A percentile compares a stretch with the other conserved stretches of the same genome.
Conservation (phyloP, 1,140 invertebrate genomes). For the Helicoverpa armigera region DNA sequence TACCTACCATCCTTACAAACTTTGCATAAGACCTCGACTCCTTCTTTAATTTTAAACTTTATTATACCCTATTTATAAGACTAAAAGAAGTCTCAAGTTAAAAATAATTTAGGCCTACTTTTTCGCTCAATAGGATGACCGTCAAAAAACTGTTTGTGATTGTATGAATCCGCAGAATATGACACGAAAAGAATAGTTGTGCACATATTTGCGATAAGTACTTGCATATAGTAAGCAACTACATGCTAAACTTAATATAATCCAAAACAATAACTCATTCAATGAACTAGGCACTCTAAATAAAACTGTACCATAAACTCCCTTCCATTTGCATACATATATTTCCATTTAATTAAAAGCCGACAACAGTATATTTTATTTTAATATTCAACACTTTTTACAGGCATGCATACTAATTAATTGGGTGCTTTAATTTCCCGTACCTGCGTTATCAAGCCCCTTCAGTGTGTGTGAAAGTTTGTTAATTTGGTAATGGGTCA, state of each 20-base stretch:
- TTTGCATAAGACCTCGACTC: not conserved
- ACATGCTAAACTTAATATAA: not conserved
- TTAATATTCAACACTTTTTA: conserved; percentile 38
- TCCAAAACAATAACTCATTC: conserved; percentile 6
- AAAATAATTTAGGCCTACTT: too few species aligned
- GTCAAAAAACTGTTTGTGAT: too few species aligned
- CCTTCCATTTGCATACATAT: conserved; percentile 22
- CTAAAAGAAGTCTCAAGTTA: too few species aligned
- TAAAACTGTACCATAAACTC: conserved; percentile 1
- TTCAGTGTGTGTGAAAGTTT: conserved; percentile 32
- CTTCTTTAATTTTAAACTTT: too few species aligned
- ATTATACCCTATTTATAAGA: too few species aligned
- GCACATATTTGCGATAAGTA: too few species aligned
- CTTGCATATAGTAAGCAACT: too few species aligned
- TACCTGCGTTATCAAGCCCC: conserved; percentile 31
- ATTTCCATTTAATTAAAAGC: conserved; percentile 30
- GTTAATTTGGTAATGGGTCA: conserved; percentile 24
- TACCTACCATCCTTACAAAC: not conserved
- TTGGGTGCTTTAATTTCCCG: conserved; percentile 29
- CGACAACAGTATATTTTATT: conserved; percentile 27
- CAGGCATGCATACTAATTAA: conserved; percentile 35
- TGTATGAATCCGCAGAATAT: too few species aligned
- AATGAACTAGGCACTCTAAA: conserved; percentile 8
- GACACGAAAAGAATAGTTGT: too few species aligned
- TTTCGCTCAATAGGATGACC: too few species aligned